Base-by-base conservation (phyloP, 1,140 invertebrate species). In the Archegozetes longisetosus region DNA sequence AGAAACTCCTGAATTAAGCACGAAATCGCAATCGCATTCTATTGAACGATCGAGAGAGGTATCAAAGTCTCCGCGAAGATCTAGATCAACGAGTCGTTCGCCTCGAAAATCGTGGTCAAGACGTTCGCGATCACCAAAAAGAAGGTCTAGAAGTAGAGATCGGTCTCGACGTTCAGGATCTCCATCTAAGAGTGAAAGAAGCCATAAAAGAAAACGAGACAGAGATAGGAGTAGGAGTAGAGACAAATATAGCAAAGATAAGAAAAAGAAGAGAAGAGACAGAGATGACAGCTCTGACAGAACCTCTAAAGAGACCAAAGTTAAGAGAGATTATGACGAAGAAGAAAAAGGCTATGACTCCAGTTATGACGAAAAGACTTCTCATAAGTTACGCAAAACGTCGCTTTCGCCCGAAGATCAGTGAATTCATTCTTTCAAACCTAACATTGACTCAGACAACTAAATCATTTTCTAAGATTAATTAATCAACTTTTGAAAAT, bases 171-270 rank as follows among this genome's bases (percentile, higher is more conserved):
- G 17, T 2, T 51, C 47, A 47, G 23, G 53, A 55, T 20, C 14
- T 22, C 20, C 32, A 17, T 9, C 6, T 9, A 40, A 40, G 32
- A 40, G 32, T n/a, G 23, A 24, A n/a, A 23, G 27, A 27, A 22
- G 53, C 1, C 20, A 20, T 22, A 26, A 29, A 58, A 2, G 28
- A 22, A 32, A 47, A 12, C 28, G 54, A 22, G 3, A 20, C 20
- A 51, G 25, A 58, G 47, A 58, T 49, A 25, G 57, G 25, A 26
- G 48, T 53, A 40, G 57, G 32, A 17, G 17, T 40, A 40, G 32
- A 40, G 32, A 40, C 17, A 40, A 17, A 40, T 9, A 17, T 40
- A 6, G 32, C 17, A 17, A 40, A 40, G 17, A 17, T 9, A 40
- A 40, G 17, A 17, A 40, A 40, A 40, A 40, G 17, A 40, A 40